Evolutionary conservation across 2,888 invertebrate genomes (phyloP).

Genomic region (Coleophora flavipennella): DNA sequence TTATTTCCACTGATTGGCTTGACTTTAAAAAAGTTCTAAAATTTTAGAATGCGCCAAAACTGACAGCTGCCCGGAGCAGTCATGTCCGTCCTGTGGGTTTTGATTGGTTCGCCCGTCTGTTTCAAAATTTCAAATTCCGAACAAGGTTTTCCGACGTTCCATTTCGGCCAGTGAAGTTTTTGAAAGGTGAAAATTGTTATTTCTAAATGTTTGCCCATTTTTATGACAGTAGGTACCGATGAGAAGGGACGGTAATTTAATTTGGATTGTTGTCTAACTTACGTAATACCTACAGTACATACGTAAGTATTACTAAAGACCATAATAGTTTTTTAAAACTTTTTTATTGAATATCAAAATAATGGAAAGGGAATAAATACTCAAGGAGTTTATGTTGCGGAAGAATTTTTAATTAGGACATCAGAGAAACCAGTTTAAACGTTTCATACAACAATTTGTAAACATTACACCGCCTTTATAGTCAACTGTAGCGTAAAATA

Average conservation of each 20-base stretch:
- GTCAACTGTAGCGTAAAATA: constrained; percentile 50
- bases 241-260: too few relatives aligned
- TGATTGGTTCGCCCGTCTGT: constrained; percentile 21
- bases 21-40: constrained; percentile 9
- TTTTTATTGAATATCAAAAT: background rate
- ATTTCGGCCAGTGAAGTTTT: constrained; percentile 8
- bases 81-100: constrained; percentile 13
- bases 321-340: background rate
- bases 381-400: constrained; percentile 35
- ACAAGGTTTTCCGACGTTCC: constrained; percentile 18
- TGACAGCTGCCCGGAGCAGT: constrained; percentile 27
- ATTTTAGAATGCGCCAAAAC: constrained; percentile 9
- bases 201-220: background rate
- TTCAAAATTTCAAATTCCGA: constrained; percentile 22
- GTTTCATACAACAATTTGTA: constrained; percentile 34
- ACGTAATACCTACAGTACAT: background rate
- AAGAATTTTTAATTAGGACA: constrained; percentile 33
- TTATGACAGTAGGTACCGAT: background rate
- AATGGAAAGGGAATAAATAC: background rate
- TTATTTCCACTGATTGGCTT: too few relatives aligned
- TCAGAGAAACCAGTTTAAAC: constrained; percentile 32
- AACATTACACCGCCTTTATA: constrained; percentile 41
- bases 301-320: too few relatives aligned
- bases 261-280: too few relatives aligned
- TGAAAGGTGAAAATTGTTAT: background rate